Conservation (phyloP, 2,113 vertebrate genomes). For the Pterocles burchelli region DNA sequence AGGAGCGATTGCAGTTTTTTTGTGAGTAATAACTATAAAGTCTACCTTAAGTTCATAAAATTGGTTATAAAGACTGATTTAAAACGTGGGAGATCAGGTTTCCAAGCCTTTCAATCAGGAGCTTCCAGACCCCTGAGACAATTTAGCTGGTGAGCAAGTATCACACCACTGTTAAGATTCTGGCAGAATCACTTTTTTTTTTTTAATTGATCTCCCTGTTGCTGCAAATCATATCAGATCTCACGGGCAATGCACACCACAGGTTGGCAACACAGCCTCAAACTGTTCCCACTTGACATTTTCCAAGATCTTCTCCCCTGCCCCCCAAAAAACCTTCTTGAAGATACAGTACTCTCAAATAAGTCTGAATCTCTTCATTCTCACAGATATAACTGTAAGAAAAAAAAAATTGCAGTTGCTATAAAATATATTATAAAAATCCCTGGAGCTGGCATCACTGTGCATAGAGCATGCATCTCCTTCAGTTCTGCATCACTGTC, state of each 20-base stretch:
- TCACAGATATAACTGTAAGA: neutral
- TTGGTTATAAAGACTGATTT: neutral
- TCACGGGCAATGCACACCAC: neutral
- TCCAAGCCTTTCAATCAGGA: neutral
- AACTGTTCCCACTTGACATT: neutral
- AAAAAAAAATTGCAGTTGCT: neutral
- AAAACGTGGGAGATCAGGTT: neutral
- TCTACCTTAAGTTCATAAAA: neutral
- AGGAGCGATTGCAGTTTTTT: neutral
- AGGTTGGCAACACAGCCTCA: neutral
- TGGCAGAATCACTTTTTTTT: neutral
- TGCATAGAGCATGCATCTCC: neutral
- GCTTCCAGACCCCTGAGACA: neutral
- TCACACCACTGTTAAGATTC: neutral
- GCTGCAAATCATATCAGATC: neutral
- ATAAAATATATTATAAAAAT: neutral
- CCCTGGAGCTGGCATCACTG: neutral
- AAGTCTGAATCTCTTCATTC: neutral
- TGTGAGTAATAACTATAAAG: neutral
- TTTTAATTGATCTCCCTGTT: neutral
- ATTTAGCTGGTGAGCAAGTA: neutral
- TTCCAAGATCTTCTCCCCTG: neutral
- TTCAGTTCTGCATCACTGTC: neutral
- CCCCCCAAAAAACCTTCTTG: neutral
- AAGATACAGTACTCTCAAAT: neutral